Evolutionary conservation across 2,113 vertebrate genomes (phyloP).

Genomic region (Cebidichthys violaceus): DNA sequence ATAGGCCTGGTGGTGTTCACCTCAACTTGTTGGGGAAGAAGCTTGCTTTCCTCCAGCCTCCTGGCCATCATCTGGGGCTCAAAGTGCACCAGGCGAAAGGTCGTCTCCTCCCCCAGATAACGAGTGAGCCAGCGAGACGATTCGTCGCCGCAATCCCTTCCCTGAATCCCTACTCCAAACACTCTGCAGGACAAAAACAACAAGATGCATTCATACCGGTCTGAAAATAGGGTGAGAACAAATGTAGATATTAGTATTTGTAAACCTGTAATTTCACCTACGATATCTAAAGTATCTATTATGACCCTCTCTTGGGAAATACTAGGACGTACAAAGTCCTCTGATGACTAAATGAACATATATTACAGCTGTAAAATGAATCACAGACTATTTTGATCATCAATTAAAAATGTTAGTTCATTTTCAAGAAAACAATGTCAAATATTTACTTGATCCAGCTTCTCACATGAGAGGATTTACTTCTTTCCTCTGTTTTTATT

Average conservation of each 20-base stretch:
- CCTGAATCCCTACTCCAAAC: slow-evolving; percentile 86
- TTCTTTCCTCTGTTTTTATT: not conserved
- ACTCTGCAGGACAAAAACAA: slow-evolving; percentile 82
- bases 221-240: not conserved
- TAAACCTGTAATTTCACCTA: not conserved
- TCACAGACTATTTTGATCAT: not conserved
- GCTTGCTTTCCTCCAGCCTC: slow-evolving; percentile 54
- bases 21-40: slow-evolving; percentile 64
- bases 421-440: not conserved
- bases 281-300: not conserved
- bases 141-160: slow-evolving; percentile 91
- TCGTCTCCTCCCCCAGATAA: slow-evolving; percentile 81
- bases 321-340: not conserved
- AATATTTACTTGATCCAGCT: not conserved
- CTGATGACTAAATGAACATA: not conserved
- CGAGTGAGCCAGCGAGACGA: slow-evolving; percentile 88
- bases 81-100: slow-evolving; percentile 89
- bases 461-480: not conserved
- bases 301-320: not conserved
- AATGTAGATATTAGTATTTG: not conserved
- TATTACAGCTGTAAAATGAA: not conserved
- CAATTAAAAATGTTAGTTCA: no score
- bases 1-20: slow-evolving; percentile 41
- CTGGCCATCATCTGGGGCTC: slow-evolving; percentile 87
- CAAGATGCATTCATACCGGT: not conserved